Evolutionary conservation across 2,888 invertebrate species (phyloP), one percentile per base, ranked within the genome.

Genomic region (Trissoscelio sp.): DNA sequence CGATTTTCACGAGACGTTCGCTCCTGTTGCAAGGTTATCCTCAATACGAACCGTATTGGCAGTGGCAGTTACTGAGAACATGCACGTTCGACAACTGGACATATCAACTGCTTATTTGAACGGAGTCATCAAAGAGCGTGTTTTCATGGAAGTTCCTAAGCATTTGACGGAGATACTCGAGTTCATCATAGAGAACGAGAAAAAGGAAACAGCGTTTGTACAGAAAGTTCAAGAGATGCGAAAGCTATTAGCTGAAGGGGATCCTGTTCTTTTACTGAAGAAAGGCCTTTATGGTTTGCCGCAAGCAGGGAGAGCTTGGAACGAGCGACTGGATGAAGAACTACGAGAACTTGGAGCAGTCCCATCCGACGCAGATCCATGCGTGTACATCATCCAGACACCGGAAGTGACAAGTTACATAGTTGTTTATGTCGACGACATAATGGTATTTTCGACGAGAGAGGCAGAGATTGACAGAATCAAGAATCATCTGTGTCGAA

Each of bases 71-170:
- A 28, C 67, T 12, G 22, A 55, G 11, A 70, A 42, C 3, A 72
- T 86, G 79, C 24, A 73, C 5, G 79, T 86, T 4, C 9, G 58
- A 37, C 85, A 86, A 14, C 64, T 84, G 6, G 83, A 84, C 31
- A 66, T 85, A 2, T 46, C 79, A 0, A 83, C 83, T 2, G 83
- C 85, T 7, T 86, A 84, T 37, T 39, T 85, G 7, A 85, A 85
- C 58, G 84, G 84, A 2, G 22, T 42, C 1, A 12, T 75, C 0
- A 22, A 70, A 2, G 75, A 80, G 14, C 4, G 58, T 7, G 37
- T 80, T 20, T 31, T 66, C 0, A 84, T 84, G 83, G 66, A 83
- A 37, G 39, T 57, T 9, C 84, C 83, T 0, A 58, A 70, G 7
- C 28, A 51, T 16, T 39, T 64, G 4, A 20, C 44, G 12, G 55